Percentiles rank a stretch among this genome's conserved stretches.
Evolutionary conservation across 2,113 vertebrate species (phyloP).

Genomic region (Strix uralensis): DNA sequence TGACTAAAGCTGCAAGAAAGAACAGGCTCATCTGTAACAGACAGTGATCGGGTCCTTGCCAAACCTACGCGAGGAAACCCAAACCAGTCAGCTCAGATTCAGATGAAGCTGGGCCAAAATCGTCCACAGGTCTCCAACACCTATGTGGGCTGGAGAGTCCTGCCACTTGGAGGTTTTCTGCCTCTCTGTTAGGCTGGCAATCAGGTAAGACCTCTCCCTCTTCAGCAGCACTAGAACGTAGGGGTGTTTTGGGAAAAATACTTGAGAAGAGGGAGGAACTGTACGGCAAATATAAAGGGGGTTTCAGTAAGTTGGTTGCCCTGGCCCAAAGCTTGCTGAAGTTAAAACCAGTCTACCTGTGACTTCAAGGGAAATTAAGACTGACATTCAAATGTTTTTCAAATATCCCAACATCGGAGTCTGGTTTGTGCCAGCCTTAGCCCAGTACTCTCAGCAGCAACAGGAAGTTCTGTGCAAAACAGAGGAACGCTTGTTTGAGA

Average conservation of each 20-base stretch:
- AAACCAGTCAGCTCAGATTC: background rate
- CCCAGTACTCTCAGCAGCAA: background rate
- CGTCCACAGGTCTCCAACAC: background rate
- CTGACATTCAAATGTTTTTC: background rate
- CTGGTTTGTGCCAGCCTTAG: background rate
- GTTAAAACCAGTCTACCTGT: background rate
- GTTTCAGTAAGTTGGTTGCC: background rate
- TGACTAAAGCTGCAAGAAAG: background rate
- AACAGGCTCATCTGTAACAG: background rate
- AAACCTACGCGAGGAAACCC: background rate
- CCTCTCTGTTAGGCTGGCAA: background rate
- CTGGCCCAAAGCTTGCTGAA: background rate
- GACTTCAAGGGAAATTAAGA: background rate
- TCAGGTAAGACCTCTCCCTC: background rate
- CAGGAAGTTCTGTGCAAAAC: background rate
- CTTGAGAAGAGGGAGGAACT: background rate
- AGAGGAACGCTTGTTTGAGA: background rate
- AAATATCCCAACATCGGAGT: background rate
- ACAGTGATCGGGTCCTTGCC: background rate
- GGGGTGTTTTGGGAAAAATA: background rate
- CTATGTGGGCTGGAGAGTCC: background rate
- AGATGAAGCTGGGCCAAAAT: background rate
- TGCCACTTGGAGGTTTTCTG: background rate
- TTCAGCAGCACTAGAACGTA: background rate
- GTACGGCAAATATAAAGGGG: background rate